phyloP scores from a whole-genome alignment of 2,113 vertebrate genomes.

The Ariopsis seemanni region DNA sequence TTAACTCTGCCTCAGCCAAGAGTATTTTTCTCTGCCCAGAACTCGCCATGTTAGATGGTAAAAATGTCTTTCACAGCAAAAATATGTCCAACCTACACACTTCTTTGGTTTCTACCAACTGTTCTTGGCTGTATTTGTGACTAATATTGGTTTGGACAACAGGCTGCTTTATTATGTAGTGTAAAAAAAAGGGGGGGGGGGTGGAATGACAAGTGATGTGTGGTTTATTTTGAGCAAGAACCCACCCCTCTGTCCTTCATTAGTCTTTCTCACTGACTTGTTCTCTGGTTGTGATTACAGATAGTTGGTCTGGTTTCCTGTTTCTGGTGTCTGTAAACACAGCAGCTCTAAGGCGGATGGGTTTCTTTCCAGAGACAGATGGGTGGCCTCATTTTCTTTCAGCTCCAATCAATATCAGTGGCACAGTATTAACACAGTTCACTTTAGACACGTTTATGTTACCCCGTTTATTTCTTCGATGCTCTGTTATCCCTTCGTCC shows the following conservation, averaged over 20 bases:
- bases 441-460: not conserved
- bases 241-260: slow-evolving; percentile 17
- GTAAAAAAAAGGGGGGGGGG: no score
- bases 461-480: not conserved
- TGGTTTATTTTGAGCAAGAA: slow-evolving; percentile 5
- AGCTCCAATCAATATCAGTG: not conserved
- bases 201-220: not conserved
- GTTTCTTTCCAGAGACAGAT: slow-evolving; percentile 22
- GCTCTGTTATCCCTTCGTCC: not conserved
- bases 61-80: slow-evolving; percentile 29
- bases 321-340: slow-evolving; percentile 56
- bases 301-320: slow-evolving; percentile 58
- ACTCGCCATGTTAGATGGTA: not conserved
- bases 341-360: slow-evolving; percentile 30
- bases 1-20: slow-evolving; percentile 18
- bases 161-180: not conserved
- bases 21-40: not conserved
- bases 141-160: not conserved
- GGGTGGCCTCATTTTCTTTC: slow-evolving; percentile 29
- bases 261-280: not conserved
- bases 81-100: not conserved
- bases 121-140: slow-evolving; percentile 4
- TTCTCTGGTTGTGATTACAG: slow-evolving; percentile 53
- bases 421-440: not conserved
- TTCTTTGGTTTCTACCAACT: not conserved